phyloP scores from a whole-genome alignment of 1,140 invertebrate species.

The Cotesia typhae region DNA sequence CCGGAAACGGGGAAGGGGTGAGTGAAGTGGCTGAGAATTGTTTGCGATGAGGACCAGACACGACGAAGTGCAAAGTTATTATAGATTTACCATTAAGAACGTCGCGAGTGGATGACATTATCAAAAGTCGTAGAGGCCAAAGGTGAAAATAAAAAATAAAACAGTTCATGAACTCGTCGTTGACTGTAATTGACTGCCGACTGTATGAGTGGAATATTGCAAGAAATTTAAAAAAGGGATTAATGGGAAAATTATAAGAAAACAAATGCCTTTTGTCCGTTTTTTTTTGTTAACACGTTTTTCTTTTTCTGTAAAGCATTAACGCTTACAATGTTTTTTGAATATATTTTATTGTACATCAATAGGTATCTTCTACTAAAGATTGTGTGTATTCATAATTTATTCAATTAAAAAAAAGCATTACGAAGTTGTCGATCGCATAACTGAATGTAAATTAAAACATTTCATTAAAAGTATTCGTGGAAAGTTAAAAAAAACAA shows the following conservation, averaged over 20 bases:
- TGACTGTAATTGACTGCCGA: slow-evolving; percentile 32
- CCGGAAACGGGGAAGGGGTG: background rate
- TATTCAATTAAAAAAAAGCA: slow-evolving; percentile 9
- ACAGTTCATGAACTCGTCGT: slow-evolving; percentile 14
- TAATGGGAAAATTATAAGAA: slow-evolving; percentile 34
- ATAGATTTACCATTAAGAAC: slow-evolving; percentile 41
- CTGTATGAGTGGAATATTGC: slow-evolving; percentile 17
- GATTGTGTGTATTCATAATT: slow-evolving; percentile 12
- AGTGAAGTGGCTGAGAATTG: slow-evolving; percentile 8
- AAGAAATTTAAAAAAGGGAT: background rate
- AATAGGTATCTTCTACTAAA: background rate
- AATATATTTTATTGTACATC: slow-evolving; percentile 15
- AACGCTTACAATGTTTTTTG: slow-evolving; percentile 7
- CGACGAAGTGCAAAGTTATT: slow-evolving; percentile 32
- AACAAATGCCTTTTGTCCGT: slow-evolving; percentile 15
- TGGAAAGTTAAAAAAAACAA: background rate
- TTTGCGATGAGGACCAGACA: slow-evolving; percentile 20
- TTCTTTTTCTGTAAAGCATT: background rate
- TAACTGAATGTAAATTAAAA: background rate
- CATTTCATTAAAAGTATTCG: background rate
- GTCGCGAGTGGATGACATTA: slow-evolving; percentile 28
- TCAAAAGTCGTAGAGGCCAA: slow-evolving; percentile 16
- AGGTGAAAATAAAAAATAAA: slow-evolving; percentile 2
- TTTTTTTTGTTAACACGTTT: slow-evolving; percentile 10
- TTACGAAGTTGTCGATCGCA: too few species aligned